A percentile compares a stretch with the other conserved stretches of the same genome.
Evolutionary conservation across 2,113 vertebrate species (phyloP).

Genomic region (Lontra canadensis): DNA sequence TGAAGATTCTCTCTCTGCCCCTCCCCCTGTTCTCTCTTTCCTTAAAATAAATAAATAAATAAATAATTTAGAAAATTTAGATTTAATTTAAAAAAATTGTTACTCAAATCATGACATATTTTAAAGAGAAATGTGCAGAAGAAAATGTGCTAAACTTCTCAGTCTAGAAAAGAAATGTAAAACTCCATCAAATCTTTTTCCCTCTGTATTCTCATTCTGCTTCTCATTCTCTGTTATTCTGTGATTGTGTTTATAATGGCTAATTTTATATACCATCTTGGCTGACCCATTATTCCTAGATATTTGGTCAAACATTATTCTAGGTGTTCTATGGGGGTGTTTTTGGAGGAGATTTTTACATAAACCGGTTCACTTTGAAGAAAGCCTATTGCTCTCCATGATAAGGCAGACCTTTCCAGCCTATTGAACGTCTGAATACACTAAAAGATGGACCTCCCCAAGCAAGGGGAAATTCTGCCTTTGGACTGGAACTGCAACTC

Average conservation of each 20-base stretch:
- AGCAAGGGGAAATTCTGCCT: neutral
- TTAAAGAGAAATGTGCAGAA: neutral
- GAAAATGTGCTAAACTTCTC: neutral
- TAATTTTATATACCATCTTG: neutral
- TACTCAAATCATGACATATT: neutral
- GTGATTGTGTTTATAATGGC: neutral
- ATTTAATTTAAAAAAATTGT: no score
- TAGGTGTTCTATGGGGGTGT: neutral
- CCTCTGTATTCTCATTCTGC: neutral
- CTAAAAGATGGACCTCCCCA: neutral
- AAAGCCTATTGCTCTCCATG: neutral
- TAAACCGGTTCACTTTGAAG: neutral
- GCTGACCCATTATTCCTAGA: neutral
- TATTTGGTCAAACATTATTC: neutral
- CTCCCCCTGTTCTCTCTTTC: no score
- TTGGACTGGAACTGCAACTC: neutral
- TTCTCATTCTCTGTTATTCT: neutral
- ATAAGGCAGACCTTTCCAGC: neutral
- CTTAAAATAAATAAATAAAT: no score
- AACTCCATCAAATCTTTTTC: neutral
- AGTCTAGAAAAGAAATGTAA: neutral
- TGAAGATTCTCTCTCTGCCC: no score
- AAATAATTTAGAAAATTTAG: no score
- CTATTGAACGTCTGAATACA: neutral
- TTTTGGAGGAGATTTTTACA: neutral